Conservation (phyloP, 2,888 invertebrate genomes). For the Leuctra nigra region DNA sequence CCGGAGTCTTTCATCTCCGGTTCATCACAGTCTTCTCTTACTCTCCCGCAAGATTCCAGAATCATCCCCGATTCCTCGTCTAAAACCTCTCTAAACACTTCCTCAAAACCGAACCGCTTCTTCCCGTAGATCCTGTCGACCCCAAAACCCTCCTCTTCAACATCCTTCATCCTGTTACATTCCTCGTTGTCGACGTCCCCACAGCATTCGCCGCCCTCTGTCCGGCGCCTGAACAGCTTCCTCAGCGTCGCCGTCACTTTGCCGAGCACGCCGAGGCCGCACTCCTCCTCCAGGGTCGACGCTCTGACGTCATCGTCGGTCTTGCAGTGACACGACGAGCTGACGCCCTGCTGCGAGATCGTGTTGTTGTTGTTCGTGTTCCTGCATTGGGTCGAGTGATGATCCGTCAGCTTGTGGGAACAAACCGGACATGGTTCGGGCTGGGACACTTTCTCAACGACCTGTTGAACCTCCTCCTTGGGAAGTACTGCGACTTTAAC, state of each 20-base stretch:
- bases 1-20: no score
- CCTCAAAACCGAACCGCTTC: background rate
- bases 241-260: background rate
- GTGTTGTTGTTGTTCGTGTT: slow-evolving; percentile 66
- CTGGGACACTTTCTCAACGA: background rate
- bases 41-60: background rate
- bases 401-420: slow-evolving; percentile 56
- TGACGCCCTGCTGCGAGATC: slow-evolving; percentile 38
- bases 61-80: no score
- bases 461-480: background rate
- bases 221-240: no score
- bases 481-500: background rate
- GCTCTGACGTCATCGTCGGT: no score
- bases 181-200: no score
- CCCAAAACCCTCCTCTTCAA: background rate
- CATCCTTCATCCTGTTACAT: background rate
- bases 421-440: slow-evolving; percentile 55
- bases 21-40: no score
- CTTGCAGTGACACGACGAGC: slow-evolving; percentile 39
- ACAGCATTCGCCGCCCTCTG: no score
- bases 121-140: background rate
- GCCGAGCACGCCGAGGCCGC: background rate
- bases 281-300: no score
- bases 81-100: no score
- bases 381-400: slow-evolving; percentile 62